Evolutionary conservation across 2,797 vertebrate species (phyloP).

Genomic region (Parambassis ranga): DNA sequence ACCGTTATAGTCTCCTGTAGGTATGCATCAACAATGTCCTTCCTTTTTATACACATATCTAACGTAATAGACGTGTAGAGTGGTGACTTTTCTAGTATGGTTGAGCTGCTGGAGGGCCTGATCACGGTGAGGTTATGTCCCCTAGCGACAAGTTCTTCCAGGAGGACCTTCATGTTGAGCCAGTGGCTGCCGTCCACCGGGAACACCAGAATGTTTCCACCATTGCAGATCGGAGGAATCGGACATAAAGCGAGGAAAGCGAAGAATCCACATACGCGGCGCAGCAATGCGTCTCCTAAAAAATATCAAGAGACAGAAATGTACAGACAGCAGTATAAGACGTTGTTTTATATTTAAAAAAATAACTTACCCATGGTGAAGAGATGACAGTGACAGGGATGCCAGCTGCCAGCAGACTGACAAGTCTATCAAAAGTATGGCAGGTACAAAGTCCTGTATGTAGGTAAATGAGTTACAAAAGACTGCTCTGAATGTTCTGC

Average conservation of each 20-base stretch:
- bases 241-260: conserved; percentile 20
- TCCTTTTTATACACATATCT: neutral
- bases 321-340: no score
- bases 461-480: conserved; percentile 47
- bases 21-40: conserved; percentile 49
- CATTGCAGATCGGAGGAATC: conserved; percentile 42
- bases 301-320: neutral
- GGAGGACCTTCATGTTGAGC: conserved; percentile 78
- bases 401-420: neutral
- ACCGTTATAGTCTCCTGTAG: conserved; percentile 51
- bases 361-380: conserved; percentile 21
- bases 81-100: conserved; percentile 68
- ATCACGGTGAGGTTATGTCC: conserved; percentile 75
- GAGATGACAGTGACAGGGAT: neutral
- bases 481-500: neutral
- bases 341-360: no score
- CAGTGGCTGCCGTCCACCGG: conserved; percentile 78
- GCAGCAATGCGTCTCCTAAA: conserved; percentile 21
- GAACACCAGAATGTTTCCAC: conserved; percentile 73
- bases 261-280: neutral
- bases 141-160: conserved; percentile 70
- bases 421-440: neutral
- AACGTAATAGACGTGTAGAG: conserved; percentile 66
- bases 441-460: conserved; percentile 48
- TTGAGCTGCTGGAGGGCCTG: conserved; percentile 60